Evolutionary conservation across 2,888 invertebrate species (phyloP), one percentile per base, ranked within the genome.

Genomic region (Dichetophora obliterata): DNA sequence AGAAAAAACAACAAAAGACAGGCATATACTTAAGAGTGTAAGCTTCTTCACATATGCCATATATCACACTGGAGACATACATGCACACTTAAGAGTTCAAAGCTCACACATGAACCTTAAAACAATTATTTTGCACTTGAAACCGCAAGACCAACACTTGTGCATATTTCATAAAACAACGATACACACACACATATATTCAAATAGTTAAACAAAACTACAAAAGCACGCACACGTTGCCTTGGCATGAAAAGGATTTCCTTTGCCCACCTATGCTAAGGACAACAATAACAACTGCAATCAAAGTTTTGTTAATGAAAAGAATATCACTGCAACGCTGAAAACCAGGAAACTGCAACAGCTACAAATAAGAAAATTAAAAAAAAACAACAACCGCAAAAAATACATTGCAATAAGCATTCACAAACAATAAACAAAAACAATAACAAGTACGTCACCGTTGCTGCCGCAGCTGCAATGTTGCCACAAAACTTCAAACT

Each of bases 81-180:
- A 37, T 1, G 37, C 37, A 37, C 8, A 37, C 37, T 37, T 37
- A 14, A 65, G 34, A 59, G 74, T 74, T 74, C 65, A 74, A 74
- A 54, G 74, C 52, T 74, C 74, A 74, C 65, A 22, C 74, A 48
- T 74, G 74, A 74, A 65, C 74, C 74, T 63, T 65, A 74, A 74
- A 74, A 52, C 65, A 65, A 74, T 74, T 65, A 74, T 74, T 74
- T 74, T 48, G 22, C 74, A 63, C 74, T 65, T 37, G 19, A 31
- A 48, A 50, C 74, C 24, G 54, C 74, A 61, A 61, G 43, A 37
- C 24, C 74, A 74, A 74, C 74, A 74, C 74, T 74, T 71, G 54
- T 37, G 57, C 54, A 37, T 31, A 65, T 75, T 52, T 52, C 66
- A 52, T 16, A n/a, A 37, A 37, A 22, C 2, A 65, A 48, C 34